Evolutionary conservation across 1,140 invertebrate genomes (phyloP).

Genomic region (Halesus radiatus): DNA sequence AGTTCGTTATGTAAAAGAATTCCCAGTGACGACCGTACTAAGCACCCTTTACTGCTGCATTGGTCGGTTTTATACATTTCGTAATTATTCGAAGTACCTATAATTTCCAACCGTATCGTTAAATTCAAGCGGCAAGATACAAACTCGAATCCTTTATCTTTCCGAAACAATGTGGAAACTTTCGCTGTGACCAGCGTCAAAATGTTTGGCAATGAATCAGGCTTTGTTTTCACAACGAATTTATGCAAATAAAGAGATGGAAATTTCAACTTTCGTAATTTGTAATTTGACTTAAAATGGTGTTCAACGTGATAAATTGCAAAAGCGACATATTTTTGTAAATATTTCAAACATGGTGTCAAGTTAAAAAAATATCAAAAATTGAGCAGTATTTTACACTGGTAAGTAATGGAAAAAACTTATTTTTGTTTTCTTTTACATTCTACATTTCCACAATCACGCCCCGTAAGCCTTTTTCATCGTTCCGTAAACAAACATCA

Average conservation of each 20-base stretch:
- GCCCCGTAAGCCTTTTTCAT: not conserved
- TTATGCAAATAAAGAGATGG: constrained; percentile 23
- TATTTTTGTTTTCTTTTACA: not conserved
- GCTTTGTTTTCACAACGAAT: not conserved
- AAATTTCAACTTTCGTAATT: constrained; percentile 30
- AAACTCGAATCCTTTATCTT: constrained; percentile 8
- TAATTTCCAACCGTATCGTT: not conserved
- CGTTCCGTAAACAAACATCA: no score
- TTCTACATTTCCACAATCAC: no score
- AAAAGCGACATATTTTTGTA: not conserved
- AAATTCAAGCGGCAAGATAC: not conserved
- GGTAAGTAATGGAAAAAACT: not conserved
- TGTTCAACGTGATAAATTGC: constrained; percentile 1
- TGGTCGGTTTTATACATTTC: no score
- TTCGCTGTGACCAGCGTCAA: not conserved
- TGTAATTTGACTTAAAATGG: constrained; percentile 23
- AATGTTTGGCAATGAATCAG: constrained; percentile 20
- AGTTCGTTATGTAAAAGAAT: no score
- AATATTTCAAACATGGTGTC: no score
- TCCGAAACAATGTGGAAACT: not conserved
- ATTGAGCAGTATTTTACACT: not conserved
- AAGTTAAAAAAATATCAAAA: not conserved
- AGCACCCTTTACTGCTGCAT: no score
- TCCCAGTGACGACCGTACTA: no score
- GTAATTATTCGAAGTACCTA: no score